phyloP scores from a whole-genome alignment of 2,113 vertebrate species.

The Corydoras sp. region DNA sequence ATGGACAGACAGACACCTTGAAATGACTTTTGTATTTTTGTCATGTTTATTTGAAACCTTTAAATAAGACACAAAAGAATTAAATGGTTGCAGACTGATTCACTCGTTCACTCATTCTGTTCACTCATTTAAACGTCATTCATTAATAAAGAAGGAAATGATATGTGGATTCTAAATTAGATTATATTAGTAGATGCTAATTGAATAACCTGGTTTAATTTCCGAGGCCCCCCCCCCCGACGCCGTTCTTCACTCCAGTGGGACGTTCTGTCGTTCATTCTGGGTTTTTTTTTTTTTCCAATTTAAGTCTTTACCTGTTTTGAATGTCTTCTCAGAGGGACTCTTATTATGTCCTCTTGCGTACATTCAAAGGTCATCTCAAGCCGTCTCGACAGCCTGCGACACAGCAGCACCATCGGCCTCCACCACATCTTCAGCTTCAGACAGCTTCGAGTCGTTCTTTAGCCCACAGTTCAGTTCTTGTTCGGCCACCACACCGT shows the following conservation, averaged over 20 bases:
- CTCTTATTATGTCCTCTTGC: neutral
- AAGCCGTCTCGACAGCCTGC: constrained; percentile 54
- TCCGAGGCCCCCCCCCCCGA: constrained; percentile 51
- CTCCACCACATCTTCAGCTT: constrained; percentile 52
- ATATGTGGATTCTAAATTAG: constrained; percentile 64
- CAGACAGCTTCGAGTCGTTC: constrained; percentile 58
- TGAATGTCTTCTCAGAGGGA: constrained; percentile 14
- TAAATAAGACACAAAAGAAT: constrained; percentile 16
- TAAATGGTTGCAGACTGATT: neutral
- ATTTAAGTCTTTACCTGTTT: constrained; percentile 22
- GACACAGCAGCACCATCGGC: constrained; percentile 53
- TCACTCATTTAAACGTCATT: constrained; percentile 52
- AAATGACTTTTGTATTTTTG: too few species aligned
- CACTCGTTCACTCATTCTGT: constrained; percentile 52
- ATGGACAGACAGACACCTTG: too few species aligned
- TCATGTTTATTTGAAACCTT: constrained; percentile 28
- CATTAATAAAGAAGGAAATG: constrained; percentile 59
- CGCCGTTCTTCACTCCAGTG: constrained; percentile 40
- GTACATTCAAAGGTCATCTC: constrained; percentile 34
- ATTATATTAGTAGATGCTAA: constrained; percentile 61
- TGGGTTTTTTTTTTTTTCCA: constrained; percentile 24
- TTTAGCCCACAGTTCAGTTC: constrained; percentile 65
- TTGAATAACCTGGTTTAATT: constrained; percentile 53
- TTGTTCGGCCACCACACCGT: constrained; percentile 53
- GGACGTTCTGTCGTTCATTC: constrained; percentile 16